Base-by-base conservation (phyloP, 2,797 vertebrate species). In the Glossophaga mutica region DNA sequence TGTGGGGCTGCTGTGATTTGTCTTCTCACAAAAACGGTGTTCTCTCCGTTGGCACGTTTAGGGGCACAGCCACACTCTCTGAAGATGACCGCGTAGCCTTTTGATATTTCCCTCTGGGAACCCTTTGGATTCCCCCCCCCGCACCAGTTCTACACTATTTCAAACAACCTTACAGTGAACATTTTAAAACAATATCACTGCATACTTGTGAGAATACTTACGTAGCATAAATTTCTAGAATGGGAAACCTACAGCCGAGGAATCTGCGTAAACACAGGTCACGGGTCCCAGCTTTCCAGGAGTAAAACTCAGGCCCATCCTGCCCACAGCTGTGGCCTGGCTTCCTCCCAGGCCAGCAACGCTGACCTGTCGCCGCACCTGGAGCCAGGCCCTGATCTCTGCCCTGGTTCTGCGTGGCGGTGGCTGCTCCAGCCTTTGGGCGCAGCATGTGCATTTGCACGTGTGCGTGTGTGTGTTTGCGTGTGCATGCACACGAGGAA, bases 401-500 rank as follows among this genome's bases (percentile, higher is more conserved):
- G 21, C 22, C 1, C 1, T 9, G 2, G 21, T 39, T 42, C 29
- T 50, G 12, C 34, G 19, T 70, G 32, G 8, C 6, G 1, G 15
- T 18, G 50, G 14, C 65, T 52, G 77, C 70, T 76, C 29, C 34
- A 76, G 9, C 39, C 37, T 4, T 22, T 24, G 14, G 3, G 9
- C 57, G 8, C 52, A 8, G 6, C 9, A 6, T 57, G 39, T 71
- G 76, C 26, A 5, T 42, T 42, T 78, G 74, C 46, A 16, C 3
- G 5, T 32, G 18, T 57, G 39, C 59, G 74, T 5, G 5, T 32
- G 18, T 57, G 39, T 71, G 74, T 32, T 3, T 26, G 5, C 0
- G 0, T 7, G 29, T 3, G 37, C 46, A 15, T 55, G 59, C 32
- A 0, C 1, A 2, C 24, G 57, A 57, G 44, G 15, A 3, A 14